Percentiles rank a stretch among this genome's conserved stretches.
These are phyloP conservation scores for Cremastinae sp. DNA, from an alignment of 2,888 invertebrate genomes.

Conservation along the genomic window DNA sequence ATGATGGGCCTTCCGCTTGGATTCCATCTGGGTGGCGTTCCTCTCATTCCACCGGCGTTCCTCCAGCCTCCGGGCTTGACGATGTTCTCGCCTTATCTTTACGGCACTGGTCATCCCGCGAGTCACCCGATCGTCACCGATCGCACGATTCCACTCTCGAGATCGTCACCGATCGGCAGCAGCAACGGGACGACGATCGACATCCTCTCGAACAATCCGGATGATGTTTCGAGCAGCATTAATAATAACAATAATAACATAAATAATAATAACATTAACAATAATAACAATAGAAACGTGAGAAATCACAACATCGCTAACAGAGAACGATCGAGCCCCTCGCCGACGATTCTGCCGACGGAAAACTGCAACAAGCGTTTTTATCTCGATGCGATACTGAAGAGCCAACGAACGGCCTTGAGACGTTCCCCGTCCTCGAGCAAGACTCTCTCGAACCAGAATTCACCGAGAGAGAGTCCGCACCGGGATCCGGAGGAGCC, in stretches of 20 bases:
- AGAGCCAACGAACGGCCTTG: slow-evolving; percentile 84
- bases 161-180: slow-evolving; percentile 54
- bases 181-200: slow-evolving; percentile 57
- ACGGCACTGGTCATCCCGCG: slow-evolving; percentile 77
- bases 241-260: slow-evolving; percentile 57
- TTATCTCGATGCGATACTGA: slow-evolving; percentile 88
- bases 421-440: slow-evolving; percentile 64
- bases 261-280: slow-evolving; percentile 53
- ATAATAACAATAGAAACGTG: slow-evolving; percentile 80
- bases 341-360: slow-evolving; percentile 64
- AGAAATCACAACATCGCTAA: slow-evolving; percentile 81
- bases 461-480: slow-evolving; percentile 79
- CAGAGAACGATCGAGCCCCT: slow-evolving; percentile 28
- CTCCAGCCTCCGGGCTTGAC: slow-evolving; percentile 83
- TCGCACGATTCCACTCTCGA: slow-evolving; percentile 56
- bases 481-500: slow-evolving; percentile 79
- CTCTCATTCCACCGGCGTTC: slow-evolving; percentile 79
- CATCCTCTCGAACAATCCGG: slow-evolving; percentile 72
- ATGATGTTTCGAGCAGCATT: slow-evolving; percentile 79
- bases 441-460: slow-evolving; percentile 63
- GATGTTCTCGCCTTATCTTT: slow-evolving; percentile 84
- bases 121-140: slow-evolving; percentile 51
- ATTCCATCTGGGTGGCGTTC: slow-evolving; percentile 76
- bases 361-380: slow-evolving; percentile 87
- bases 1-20: slow-evolving; percentile 74